phyloP scores from a whole-genome alignment of 2,113 vertebrate species.

The Todiramphus chloris region DNA sequence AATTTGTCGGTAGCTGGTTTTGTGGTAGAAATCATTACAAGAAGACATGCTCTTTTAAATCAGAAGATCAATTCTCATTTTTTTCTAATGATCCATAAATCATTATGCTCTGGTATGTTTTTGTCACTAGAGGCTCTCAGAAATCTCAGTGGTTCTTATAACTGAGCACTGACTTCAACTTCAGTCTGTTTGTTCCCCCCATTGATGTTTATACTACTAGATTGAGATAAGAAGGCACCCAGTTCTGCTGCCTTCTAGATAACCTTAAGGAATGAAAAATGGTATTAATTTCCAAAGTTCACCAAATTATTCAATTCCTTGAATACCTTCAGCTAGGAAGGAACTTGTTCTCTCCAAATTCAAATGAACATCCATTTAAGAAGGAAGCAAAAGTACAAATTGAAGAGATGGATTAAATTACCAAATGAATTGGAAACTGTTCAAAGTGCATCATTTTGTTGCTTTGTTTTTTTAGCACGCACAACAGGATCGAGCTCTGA shows the following conservation, averaged over 20 bases:
- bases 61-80: neutral
- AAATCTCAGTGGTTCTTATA: neutral
- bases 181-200: too few species aligned
- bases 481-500: slow-evolving; percentile 88
- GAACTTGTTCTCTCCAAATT: neutral
- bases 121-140: neutral
- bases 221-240: neutral
- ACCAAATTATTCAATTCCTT: neutral
- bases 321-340: neutral
- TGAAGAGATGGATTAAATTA: neutral
- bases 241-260: neutral
- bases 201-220: neutral
- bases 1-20: neutral
- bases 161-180: neutral
- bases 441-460: neutral
- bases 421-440: neutral
- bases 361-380: neutral
- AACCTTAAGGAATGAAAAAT: neutral
- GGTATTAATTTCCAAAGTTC: neutral
- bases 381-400: neutral
- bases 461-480: slow-evolving; percentile 80
- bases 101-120: neutral
- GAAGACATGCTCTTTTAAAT: neutral
- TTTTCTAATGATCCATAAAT: neutral
- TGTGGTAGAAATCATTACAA: neutral